Percentiles rank a stretch among this genome's conserved stretches.
Conservation (phyloP, 2,888 invertebrate genomes). For the Dorcus parallelipipedus region DNA sequence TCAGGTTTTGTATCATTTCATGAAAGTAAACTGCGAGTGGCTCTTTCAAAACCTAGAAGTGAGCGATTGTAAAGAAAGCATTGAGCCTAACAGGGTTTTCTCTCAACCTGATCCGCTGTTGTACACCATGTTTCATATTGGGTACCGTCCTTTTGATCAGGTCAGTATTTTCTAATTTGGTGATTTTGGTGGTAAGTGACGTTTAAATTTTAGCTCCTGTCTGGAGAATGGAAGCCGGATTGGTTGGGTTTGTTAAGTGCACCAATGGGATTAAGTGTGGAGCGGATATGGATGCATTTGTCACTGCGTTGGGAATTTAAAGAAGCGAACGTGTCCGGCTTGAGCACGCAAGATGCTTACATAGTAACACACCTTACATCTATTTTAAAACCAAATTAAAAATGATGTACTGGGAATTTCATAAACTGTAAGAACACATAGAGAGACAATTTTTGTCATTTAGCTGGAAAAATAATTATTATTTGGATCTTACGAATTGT, state of each 20-base stretch:
- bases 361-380: conserved; percentile 38
- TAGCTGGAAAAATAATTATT: too few species aligned
- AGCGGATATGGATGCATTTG: conserved; percentile 51
- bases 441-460: too few species aligned
- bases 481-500: too few species aligned
- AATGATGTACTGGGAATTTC: too few species aligned
- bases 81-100: conserved; percentile 36
- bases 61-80: conserved; percentile 43
- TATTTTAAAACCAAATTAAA: conserved; percentile 31
- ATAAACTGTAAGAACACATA: too few species aligned
- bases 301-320: conserved; percentile 53
- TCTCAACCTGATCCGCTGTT: conserved; percentile 55
- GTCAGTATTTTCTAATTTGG: conserved; percentile 43
- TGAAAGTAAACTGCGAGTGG: conserved; percentile 67
- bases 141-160: conserved; percentile 72
- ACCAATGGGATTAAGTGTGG: conserved; percentile 50
- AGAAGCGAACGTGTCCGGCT: conserved; percentile 37
- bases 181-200: background rate
- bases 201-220: conserved; percentile 47
- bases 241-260: conserved; percentile 51
- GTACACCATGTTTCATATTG: conserved; percentile 79
- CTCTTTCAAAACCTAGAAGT: conserved; percentile 59
- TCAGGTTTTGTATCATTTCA: conserved; percentile 68
- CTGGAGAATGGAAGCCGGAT: conserved; percentile 50
- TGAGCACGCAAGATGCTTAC: conserved; percentile 37